Conservation (phyloP, 2,888 invertebrate species). For the Drosophila kokeensis region DNA sequence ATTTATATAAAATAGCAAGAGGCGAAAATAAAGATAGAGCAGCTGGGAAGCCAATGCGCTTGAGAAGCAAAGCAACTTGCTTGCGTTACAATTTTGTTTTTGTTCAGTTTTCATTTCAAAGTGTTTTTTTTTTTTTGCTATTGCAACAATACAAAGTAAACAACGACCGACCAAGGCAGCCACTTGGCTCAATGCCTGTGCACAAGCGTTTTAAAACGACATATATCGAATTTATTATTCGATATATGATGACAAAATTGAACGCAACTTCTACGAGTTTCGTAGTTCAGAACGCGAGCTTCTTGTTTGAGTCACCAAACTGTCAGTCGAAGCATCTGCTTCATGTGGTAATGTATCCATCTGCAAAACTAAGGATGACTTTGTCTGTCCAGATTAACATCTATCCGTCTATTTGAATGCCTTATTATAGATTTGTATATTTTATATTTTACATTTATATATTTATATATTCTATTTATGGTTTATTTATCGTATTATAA, state of each 20-base stretch:
- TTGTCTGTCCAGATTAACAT: background rate
- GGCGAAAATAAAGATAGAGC: slow-evolving; percentile 2
- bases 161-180: slow-evolving; percentile 18
- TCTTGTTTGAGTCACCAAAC: background rate
- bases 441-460: too few relatives aligned
- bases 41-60: slow-evolving; percentile 6
- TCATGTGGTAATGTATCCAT: background rate
- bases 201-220: background rate
- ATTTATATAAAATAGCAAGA: slow-evolving; percentile 36
- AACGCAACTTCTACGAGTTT: background rate
- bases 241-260: background rate
- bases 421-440: too few relatives aligned
- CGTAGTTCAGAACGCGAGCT: background rate
- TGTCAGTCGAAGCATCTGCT: background rate
- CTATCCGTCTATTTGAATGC: background rate
- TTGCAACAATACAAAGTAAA: slow-evolving; percentile 41
- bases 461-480: background rate
- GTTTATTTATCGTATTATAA: background rate
- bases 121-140: background rate
- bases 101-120: background rate
- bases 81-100: slow-evolving; percentile 1
- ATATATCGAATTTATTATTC: slow-evolving; percentile 6
- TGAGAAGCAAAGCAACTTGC: slow-evolving; percentile 19
- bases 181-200: background rate
- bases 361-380: too few relatives aligned